Percentiles rank a stretch among this genome's conserved stretches.
Evolutionary conservation across 2,888 invertebrate genomes (phyloP).

Genomic region (Volucella zonaria): DNA sequence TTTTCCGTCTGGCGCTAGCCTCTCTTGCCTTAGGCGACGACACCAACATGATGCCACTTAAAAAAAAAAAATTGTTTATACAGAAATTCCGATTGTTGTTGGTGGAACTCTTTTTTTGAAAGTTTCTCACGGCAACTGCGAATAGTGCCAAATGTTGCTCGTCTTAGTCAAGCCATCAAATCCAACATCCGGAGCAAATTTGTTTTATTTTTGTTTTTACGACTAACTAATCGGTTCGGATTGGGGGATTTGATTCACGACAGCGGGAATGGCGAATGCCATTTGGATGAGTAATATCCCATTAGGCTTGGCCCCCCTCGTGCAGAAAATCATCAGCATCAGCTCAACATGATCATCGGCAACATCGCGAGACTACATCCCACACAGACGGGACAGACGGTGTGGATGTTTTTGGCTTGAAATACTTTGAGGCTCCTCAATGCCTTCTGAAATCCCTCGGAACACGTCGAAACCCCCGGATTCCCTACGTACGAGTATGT

Average conservation of each 20-base stretch:
- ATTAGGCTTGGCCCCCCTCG: slow-evolving; percentile 23
- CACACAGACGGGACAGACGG: slow-evolving; percentile 31
- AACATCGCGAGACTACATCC: slow-evolving; percentile 47
- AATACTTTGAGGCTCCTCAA: neutral
- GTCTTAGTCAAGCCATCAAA: slow-evolving; percentile 41
- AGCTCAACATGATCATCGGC: slow-evolving; percentile 2
- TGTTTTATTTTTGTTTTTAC: neutral
- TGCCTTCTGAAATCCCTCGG: no score
- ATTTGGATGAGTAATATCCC: slow-evolving; percentile 65
- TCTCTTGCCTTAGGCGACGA: slow-evolving; percentile 47
- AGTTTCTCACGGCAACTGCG: slow-evolving; percentile 49
- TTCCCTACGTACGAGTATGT: neutral
- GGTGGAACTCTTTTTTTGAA: slow-evolving; percentile 8
- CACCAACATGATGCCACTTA: slow-evolving; percentile 38
- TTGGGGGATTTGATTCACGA: slow-evolving; percentile 14
- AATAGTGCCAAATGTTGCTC: slow-evolving; percentile 51
- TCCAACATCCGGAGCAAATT: slow-evolving; percentile 49
- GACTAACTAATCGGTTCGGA: slow-evolving; percentile 4
- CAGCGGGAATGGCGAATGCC: slow-evolving; percentile 34
- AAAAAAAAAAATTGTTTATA: slow-evolving; percentile 51
- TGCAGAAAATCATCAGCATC: slow-evolving; percentile 12
- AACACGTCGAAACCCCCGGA: no score
- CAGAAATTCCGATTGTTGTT: slow-evolving; percentile 2
- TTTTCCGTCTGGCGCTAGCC: slow-evolving; percentile 70
- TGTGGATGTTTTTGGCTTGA: neutral